phyloP scores from a whole-genome alignment of 2,113 vertebrate genomes.

The Cebidichthys violaceus region DNA sequence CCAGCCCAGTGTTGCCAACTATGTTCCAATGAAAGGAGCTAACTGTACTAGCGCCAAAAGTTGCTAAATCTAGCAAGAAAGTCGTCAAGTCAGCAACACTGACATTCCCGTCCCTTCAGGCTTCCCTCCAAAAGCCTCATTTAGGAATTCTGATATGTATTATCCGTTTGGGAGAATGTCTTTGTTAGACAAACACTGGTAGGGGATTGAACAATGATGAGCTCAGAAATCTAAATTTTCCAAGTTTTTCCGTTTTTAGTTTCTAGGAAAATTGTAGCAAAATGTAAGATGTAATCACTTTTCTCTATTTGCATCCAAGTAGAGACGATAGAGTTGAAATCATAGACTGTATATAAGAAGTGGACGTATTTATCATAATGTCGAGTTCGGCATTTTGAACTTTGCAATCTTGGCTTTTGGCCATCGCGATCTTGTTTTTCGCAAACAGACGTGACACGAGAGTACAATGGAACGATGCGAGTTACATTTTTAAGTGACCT shows the following conservation, averaged over 20 bases:
- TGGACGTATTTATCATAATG: too few species aligned
- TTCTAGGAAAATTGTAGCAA: too few species aligned
- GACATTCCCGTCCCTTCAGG: too few species aligned
- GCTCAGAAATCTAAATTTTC: too few species aligned
- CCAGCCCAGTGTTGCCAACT: not conserved
- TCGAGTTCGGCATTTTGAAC: too few species aligned
- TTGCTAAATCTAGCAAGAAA: not conserved
- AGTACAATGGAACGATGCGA: too few species aligned
- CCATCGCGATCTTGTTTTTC: too few species aligned
- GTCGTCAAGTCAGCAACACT: not conserved
- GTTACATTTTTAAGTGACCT: too few species aligned
- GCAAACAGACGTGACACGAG: too few species aligned
- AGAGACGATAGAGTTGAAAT: not conserved
- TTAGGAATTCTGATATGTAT: constrained; percentile 34
- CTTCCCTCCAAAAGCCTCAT: too few species aligned
- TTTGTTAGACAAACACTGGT: constrained; percentile 10
- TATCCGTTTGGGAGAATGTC: constrained; percentile 28
- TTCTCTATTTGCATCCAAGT: not conserved
- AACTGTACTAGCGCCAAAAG: not conserved
- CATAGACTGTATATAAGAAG: not conserved
- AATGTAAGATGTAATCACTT: not conserved
- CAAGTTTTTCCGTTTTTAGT: not conserved
- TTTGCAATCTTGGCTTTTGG: too few species aligned
- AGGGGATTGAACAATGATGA: not conserved
- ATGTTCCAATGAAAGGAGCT: not conserved